Evolutionary conservation across 2,888 invertebrate genomes (phyloP).

Genomic region (Netelia fuscicornis): DNA sequence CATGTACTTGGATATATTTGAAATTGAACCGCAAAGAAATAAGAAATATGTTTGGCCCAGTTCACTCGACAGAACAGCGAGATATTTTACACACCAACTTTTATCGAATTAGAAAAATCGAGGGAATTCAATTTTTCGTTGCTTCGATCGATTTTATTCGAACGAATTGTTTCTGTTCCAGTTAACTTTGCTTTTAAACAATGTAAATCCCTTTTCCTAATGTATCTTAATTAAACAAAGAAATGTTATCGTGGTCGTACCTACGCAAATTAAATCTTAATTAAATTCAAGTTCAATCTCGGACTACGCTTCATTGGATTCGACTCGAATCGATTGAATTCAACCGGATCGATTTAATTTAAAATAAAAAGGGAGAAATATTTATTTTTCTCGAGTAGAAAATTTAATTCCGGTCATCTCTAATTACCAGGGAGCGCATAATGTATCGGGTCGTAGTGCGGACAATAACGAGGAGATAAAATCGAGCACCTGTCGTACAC

Average conservation of each 20-base stretch:
- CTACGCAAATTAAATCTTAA: too few species aligned
- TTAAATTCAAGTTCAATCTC: too few species aligned
- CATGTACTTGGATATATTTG: background rate
- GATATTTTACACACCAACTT: background rate
- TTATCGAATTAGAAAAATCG: background rate
- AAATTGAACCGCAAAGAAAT: constrained; percentile 29
- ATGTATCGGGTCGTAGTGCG: background rate
- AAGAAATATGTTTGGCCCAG: constrained; percentile 51
- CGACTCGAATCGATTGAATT: too few species aligned
- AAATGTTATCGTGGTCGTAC: too few species aligned
- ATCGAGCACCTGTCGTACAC: constrained; percentile 47
- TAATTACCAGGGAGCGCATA: background rate
- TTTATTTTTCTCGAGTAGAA: background rate
- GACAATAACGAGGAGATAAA: constrained; percentile 9
- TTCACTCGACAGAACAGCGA: constrained; percentile 33
- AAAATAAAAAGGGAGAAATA: background rate
- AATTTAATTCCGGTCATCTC: background rate
- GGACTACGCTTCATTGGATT: too few species aligned
- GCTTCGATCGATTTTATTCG: background rate
- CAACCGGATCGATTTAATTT: background rate
- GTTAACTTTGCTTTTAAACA: too few species aligned
- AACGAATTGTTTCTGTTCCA: too few species aligned
- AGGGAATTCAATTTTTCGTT: background rate
- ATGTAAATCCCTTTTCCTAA: too few species aligned
- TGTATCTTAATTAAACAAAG: too few species aligned